phyloP scores from a whole-genome alignment of 2,113 vertebrate species.

The Pseudorectes ferrugineus region DNA sequence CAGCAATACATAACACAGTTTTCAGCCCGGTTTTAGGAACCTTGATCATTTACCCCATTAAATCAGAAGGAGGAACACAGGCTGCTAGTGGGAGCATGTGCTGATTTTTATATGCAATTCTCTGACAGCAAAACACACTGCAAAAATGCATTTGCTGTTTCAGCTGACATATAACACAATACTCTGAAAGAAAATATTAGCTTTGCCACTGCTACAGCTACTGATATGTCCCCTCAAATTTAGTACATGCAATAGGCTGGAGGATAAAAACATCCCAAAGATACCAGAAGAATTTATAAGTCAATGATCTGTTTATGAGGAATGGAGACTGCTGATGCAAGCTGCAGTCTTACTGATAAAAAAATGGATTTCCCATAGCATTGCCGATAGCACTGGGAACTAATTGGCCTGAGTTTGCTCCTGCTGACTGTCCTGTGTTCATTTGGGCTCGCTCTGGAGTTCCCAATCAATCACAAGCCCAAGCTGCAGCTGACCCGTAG shows the following conservation, averaged over 20 bases:
- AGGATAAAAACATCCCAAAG: background rate
- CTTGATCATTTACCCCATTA: conserved; percentile 16
- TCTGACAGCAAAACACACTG: conserved; percentile 26
- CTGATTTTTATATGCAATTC: background rate
- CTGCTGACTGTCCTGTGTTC: conserved; percentile 29
- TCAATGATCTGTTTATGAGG: conserved; percentile 41
- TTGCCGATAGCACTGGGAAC: background rate
- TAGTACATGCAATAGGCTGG: background rate
- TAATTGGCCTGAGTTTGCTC: conserved; percentile 52
- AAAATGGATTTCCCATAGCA: conserved; percentile 54
- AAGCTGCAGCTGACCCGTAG: background rate
- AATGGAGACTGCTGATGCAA: conserved; percentile 39
- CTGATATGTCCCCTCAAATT: conserved; percentile 23
- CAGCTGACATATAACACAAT: conserved; percentile 2
- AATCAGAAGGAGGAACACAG: background rate
- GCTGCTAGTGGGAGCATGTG: background rate
- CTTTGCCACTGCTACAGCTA: conserved; percentile 13
- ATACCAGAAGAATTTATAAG: conserved; percentile 40
- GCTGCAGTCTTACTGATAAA: conserved; percentile 47
- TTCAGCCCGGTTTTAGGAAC: background rate
- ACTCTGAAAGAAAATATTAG: conserved; percentile 15
- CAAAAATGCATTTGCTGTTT: conserved; percentile 25
- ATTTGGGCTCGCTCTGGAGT: conserved; percentile 1
- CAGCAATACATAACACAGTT: background rate
- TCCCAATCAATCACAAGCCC: conserved; percentile 32